phyloP scores from a whole-genome alignment of 2,797 vertebrate species.

The Enteromius treurensis region DNA sequence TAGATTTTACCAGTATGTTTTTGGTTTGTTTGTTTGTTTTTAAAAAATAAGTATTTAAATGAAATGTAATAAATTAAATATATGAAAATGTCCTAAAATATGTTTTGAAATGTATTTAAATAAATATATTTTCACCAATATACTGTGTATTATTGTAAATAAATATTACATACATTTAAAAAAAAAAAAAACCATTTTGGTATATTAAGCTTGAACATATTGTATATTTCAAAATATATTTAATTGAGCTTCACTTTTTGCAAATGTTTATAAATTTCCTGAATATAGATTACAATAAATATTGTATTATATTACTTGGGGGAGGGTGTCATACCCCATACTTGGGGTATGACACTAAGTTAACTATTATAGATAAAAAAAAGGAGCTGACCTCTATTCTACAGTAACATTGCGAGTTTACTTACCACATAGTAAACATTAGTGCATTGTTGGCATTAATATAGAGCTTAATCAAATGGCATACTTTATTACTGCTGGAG shows the following conservation, averaged over 20 bases:
- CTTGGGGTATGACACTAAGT: not conserved
- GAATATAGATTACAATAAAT: not conserved
- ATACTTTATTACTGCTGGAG: slow-evolving; percentile 55
- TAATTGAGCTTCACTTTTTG: too few species aligned
- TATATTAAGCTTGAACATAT: too few species aligned
- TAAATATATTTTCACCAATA: not conserved
- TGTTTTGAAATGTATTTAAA: not conserved
- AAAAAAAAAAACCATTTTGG: too few species aligned
- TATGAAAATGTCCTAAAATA: not conserved
- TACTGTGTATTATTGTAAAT: not conserved
- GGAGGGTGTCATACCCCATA: not conserved
- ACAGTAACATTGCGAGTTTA: slow-evolving; percentile 5
- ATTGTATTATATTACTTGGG: not conserved
- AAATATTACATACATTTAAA: too few species aligned
- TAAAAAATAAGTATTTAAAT: not conserved
- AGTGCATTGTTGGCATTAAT: slow-evolving; percentile 49
- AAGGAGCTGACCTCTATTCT: slow-evolving; percentile 1
- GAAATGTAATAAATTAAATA: not conserved
- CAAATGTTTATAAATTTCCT: not conserved
- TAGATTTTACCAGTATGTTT: not conserved
- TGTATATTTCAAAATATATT: too few species aligned
- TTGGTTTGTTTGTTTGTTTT: too few species aligned
- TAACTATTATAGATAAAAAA: not conserved
- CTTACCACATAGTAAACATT: slow-evolving; percentile 36
- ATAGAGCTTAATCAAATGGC: slow-evolving; percentile 54